These are phyloP conservation scores for Lineus longissimus DNA, from an alignment of 1,140 invertebrate genomes.

Conservation along the genomic window DNA sequence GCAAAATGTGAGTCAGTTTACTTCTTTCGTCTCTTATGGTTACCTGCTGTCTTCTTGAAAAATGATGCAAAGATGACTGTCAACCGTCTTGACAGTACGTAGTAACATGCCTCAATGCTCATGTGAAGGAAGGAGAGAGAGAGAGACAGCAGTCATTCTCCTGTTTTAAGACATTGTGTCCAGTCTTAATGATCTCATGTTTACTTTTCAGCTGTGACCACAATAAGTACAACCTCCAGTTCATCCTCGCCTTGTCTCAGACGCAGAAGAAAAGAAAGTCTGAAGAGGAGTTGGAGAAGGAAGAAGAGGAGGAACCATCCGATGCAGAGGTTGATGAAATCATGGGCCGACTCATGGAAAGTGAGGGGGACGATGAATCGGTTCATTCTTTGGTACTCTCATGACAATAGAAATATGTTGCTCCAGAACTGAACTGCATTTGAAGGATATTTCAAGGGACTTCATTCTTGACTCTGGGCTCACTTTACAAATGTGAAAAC, in stretches of 20 bases:
- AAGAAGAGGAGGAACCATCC: constrained; percentile 4
- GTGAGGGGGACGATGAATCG: no score
- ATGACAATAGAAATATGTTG: no score
- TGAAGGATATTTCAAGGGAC: no score
- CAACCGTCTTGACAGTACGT: not conserved
- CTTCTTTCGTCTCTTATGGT: not conserved
- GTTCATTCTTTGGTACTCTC: no score
- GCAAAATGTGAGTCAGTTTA: constrained; percentile 71
- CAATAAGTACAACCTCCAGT: constrained; percentile 46
- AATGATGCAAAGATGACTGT: no score
- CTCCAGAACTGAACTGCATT: no score
- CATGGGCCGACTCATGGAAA: no score
- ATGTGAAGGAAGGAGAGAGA: not conserved
- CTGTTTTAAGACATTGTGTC: not conserved
- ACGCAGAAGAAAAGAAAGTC: constrained; percentile 28
- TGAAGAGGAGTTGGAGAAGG: not conserved
- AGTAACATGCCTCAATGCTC: not conserved
- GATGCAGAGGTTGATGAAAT: constrained; percentile 17
- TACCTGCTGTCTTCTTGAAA: not conserved
- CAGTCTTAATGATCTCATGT: not conserved
- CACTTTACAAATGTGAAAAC: no score
- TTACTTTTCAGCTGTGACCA: constrained; percentile 46
- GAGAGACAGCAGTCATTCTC: no score
- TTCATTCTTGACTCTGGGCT: no score
- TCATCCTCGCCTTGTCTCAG: constrained; percentile 29